phyloP scores from a whole-genome alignment of 2,888 invertebrate species.

The Gryllus longicercus region DNA sequence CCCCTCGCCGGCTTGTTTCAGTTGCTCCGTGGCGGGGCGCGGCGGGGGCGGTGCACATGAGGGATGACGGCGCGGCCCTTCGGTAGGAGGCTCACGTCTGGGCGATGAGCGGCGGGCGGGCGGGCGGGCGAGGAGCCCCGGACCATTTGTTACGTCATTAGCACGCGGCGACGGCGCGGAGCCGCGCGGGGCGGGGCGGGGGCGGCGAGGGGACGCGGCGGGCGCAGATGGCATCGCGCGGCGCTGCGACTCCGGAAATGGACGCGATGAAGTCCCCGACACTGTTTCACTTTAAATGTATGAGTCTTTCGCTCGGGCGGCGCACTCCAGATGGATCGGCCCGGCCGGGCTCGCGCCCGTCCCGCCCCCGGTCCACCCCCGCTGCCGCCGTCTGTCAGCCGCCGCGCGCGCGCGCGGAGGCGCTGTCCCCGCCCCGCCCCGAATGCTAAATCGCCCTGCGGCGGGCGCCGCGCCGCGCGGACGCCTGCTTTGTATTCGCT shows the following conservation, averaged over 20 bases:
- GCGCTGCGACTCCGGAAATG: background rate
- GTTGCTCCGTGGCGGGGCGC: background rate
- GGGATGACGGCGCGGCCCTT: background rate
- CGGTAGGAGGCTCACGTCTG: background rate
- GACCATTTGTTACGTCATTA: conserved; percentile 1
- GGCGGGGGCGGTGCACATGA: background rate
- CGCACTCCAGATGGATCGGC: conserved; percentile 5
- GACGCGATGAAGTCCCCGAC: conserved; percentile 17
- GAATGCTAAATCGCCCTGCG: conserved; percentile 5
- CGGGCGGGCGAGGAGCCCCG: background rate
- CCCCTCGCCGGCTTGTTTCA: background rate
- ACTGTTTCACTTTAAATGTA: conserved; percentile 17
- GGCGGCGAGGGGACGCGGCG: background rate
- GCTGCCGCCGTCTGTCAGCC: background rate
- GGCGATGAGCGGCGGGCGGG: background rate
- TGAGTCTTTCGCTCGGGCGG: background rate
- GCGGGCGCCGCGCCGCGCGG: too few relatives aligned
- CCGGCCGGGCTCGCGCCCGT: background rate
- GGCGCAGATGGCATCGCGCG: background rate
- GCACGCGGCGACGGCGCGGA: background rate
- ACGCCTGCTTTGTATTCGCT: background rate
- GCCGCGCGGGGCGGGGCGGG: background rate
- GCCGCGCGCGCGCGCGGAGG: background rate
- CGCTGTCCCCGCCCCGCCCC: background rate
- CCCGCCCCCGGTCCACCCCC: background rate